Conservation (phyloP, 1,140 invertebrate species). For the Orchesella cincta region DNA sequence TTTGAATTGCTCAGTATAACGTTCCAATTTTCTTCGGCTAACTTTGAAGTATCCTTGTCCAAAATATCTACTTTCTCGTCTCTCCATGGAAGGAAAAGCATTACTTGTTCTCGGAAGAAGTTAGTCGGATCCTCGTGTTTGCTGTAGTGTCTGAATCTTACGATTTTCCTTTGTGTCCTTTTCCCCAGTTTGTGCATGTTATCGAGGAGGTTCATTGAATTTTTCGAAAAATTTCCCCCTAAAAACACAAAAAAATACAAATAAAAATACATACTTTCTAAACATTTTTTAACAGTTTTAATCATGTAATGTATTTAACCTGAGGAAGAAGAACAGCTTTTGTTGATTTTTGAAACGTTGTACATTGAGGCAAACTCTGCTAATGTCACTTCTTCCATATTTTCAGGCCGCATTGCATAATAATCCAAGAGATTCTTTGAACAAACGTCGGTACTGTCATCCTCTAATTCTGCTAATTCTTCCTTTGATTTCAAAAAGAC, state of each 20-base stretch:
- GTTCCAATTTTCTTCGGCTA: background rate
- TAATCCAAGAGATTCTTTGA: slow-evolving; percentile 22
- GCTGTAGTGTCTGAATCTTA: background rate
- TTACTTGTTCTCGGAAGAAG: slow-evolving; percentile 10
- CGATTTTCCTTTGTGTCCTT: background rate
- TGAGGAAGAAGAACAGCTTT: background rate
- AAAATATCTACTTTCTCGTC: background rate
- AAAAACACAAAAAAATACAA: too few relatives aligned
- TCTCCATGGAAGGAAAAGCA: slow-evolving; percentile 15
- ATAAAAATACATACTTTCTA: too few relatives aligned
- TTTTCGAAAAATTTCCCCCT: too few relatives aligned
- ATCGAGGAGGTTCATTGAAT: background rate
- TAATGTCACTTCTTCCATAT: slow-evolving; percentile 18
- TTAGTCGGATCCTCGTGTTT: background rate
- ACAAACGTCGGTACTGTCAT: slow-evolving; percentile 31
- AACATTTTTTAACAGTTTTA: background rate
- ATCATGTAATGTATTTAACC: background rate
- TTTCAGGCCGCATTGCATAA: slow-evolving; percentile 29
- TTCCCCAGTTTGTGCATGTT: background rate
- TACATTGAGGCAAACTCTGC: slow-evolving; percentile 33
- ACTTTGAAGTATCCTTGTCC: background rate
- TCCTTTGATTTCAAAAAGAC: slow-evolving; percentile 31
- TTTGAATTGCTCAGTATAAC: background rate
- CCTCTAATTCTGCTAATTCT: slow-evolving; percentile 32
- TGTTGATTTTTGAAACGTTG: slow-evolving; percentile 26